Evolutionary conservation across 2,113 vertebrate species (phyloP), one percentile per base, ranked within the genome.

Genomic region (Channa maculata): DNA sequence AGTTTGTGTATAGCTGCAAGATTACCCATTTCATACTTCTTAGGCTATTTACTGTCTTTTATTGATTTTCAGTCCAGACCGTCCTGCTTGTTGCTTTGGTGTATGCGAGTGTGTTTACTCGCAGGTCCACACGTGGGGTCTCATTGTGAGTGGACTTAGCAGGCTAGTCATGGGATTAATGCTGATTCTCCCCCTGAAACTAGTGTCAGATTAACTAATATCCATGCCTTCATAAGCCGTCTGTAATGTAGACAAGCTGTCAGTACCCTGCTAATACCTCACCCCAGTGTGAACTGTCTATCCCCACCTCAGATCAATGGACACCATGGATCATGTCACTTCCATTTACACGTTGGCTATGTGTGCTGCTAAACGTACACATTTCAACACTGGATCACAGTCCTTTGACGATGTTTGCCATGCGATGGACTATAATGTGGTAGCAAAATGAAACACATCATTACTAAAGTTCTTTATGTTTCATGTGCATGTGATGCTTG

Each of bases 151-250:
- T 86, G 67, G 91, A 90, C 76, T 93, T 93, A 93, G 86, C 76
- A 88, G 91, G 84, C 91, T 94, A 89, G 91, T 94, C 92, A 87
- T 61, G 39, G 93, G 92, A 93, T 95, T 95, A 94, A 65, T 11
- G 10, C 79, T 88, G 92, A 92, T 92, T 94, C 89, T 88, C 78
- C 73, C 82, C 69, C 86, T 86, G 74, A 92, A 92, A 93, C 93
- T 86, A 83, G 90, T 92, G 93, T 93, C 90, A 93, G 94, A 94
- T 94, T 94, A 94, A 89, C 91, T 91, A 83, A 93, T 90, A 87
- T 69, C 82, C 85, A 33, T 79, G 89, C 71, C 79, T 90, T 88
- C 78, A 87, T 91, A 88, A 92, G 88, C 87, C 77, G 89, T 91
- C 89, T 94, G 89, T 93, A 93, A 93, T 92, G 84, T 88, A 90